Evolutionary conservation across 2,888 invertebrate genomes (phyloP).

Genomic region (Harmothoe impar): DNA sequence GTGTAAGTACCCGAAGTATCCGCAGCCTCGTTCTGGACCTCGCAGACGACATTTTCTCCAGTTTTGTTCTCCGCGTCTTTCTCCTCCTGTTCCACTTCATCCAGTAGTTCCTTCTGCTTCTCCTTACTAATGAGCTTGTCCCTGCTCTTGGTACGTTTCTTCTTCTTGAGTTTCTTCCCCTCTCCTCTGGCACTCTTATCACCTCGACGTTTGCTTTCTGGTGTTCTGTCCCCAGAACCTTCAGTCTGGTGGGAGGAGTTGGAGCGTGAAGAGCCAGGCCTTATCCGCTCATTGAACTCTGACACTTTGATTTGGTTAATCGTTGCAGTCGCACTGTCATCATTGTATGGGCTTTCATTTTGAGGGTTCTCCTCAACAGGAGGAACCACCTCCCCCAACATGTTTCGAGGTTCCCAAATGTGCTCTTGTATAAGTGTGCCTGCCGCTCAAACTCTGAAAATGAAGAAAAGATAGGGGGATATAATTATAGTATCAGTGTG

Average conservation of each 20-base stretch:
- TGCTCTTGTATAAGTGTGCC: not conserved
- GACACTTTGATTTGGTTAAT: not conserved
- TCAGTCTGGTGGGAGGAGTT: not conserved
- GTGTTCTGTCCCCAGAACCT: not conserved
- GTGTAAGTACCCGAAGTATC: no score
- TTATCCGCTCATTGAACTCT: not conserved
- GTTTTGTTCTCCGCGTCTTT: no score
- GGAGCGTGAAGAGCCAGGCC: not conserved
- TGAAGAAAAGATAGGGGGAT: no score
- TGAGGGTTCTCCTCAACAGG: not conserved
- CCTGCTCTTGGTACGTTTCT: not conserved
- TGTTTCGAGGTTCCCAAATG: not conserved
- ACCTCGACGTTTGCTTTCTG: not conserved
- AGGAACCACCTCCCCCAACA: slow-evolving; percentile 3
- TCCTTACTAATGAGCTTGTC: not conserved
- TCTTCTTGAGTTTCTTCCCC: not conserved
- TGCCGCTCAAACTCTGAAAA: not conserved
- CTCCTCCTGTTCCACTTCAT: not conserved
- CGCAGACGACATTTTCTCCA: no score
- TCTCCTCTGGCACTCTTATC: not conserved
- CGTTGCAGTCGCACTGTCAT: not conserved
- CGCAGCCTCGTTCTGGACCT: no score
- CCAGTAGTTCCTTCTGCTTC: not conserved
- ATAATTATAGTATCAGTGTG: no score
- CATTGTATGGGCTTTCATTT: not conserved